Base-by-base conservation (phyloP, 1,140 invertebrate genomes). In the Eciton burchellii region DNA sequence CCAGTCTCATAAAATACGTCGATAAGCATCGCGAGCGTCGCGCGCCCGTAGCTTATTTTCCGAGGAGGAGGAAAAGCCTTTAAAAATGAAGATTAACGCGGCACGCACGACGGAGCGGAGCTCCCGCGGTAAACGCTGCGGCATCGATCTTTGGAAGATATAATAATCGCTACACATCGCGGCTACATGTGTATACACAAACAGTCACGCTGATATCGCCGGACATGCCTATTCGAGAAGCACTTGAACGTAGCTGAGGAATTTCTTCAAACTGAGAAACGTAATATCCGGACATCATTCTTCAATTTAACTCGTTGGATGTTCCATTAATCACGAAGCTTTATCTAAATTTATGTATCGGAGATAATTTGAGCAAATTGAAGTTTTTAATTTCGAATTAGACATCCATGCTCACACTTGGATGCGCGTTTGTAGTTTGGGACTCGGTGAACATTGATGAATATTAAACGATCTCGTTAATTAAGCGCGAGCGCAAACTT, bases 21-120 rank as follows among this genome's bases (percentile, higher is more conserved):
- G 85, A 88, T 88, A 88, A 87, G 71, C 66, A 84, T 88, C 82
- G 79, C 56, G 70, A 62, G 57, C 65, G 74, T 84, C 82, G 56
- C 26, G 52, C 26, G 29, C 59, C 47, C 68, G 41, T 59, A 43
- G 14, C 68, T 73, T 79, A 62, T 84, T 74, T 56, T 43, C 57
- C 52, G 35, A 49, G 16, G 72, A 43, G 56, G 12, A 52, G 35
- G 49, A 73, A 73, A 73, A 73, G 4, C 41, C 47, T 68, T 12
- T 41, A 68, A 76, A 79, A 79, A 57, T 62, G 57, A 52, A 65
- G 62, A 82, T 73, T 76, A 82, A 45, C 47, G 29, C 45, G 45
- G n/a, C 43, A 71, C 41, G n/a, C 43, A 52, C 16, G 19, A 47
- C 16, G 4, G 12, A 29, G 24, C 47, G 8, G 43, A 19, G 29